Conservation (phyloP, 2,113 vertebrate genomes). For the Alethe castanea region DNA sequence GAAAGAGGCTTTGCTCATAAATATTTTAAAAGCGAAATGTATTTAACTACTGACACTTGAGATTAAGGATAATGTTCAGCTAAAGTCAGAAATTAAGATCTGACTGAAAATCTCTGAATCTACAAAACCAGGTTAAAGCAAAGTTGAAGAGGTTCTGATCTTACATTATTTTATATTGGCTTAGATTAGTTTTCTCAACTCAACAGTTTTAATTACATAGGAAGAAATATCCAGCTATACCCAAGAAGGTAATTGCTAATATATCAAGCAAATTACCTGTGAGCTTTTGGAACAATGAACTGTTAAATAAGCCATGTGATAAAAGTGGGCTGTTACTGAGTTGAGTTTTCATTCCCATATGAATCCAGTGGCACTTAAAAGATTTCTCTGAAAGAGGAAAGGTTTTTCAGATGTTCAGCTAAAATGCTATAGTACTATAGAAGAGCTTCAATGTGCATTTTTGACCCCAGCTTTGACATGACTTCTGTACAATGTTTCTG, state of each 20-base stretch:
- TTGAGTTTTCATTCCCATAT: not conserved
- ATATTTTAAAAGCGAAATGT: conserved; percentile 22
- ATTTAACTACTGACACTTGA: conserved; percentile 34
- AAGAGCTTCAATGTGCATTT: not conserved
- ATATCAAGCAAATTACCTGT: conserved; percentile 32
- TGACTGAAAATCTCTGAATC: not conserved
- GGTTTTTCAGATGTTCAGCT: not conserved
- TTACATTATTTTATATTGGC: conserved; percentile 22
- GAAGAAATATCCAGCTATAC: not conserved
- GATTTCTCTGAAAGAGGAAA: not conserved
- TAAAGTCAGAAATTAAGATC: conserved; percentile 36
- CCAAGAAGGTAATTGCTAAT: conserved; percentile 39
- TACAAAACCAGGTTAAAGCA: conserved; percentile 31
- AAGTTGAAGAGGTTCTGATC: conserved; percentile 45
- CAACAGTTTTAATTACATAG: conserved; percentile 41
- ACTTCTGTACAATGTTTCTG: not conserved
- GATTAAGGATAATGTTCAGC: conserved; percentile 24
- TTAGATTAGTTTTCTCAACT: conserved; percentile 45
- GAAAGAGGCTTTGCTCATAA: not conserved
- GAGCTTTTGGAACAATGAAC: conserved; percentile 26
- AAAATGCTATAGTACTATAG: not conserved
- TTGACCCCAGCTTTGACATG: not conserved
- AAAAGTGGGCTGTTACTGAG: not conserved
- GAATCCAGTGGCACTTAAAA: not conserved
- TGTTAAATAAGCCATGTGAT: conserved; percentile 26